phyloP scores from a whole-genome alignment of 2,113 vertebrate species.

The Fulmarus glacialis region DNA sequence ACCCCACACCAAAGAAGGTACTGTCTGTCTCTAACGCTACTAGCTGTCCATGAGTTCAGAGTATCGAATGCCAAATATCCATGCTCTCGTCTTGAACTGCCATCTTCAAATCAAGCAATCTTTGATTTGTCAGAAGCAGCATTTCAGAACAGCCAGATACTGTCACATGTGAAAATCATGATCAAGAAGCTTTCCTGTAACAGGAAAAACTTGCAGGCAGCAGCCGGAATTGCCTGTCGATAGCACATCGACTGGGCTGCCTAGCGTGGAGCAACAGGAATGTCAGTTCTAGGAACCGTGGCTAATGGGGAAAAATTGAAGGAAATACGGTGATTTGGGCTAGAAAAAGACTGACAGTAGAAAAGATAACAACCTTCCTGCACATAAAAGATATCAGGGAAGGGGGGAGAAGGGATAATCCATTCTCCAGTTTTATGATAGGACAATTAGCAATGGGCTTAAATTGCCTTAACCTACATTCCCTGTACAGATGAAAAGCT shows the following conservation, averaged over 20 bases:
- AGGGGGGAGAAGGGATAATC: neutral
- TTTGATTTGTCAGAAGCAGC: neutral
- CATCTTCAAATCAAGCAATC: neutral
- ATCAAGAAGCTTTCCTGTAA: rapidly evolving
- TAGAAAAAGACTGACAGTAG: neutral
- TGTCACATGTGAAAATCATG: neutral
- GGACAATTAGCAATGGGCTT: neutral
- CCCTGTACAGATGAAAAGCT: neutral
- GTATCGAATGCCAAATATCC: neutral
- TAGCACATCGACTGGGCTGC: rapidly evolving
- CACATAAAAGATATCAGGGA: neutral
- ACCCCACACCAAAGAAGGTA: neutral
- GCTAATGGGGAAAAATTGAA: neutral
- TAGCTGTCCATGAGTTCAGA: neutral
- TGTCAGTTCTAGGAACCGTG: neutral
- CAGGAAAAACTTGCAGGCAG: neutral
- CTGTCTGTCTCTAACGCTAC: rapidly evolving
- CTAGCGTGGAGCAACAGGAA: neutral
- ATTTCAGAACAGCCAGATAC: neutral
- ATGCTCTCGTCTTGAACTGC: neutral
- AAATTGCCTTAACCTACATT: neutral
- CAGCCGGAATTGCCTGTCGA: rapidly evolving
- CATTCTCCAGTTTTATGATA: rapidly evolving
- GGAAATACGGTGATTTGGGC: neutral
- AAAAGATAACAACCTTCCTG: neutral